These are phyloP conservation scores for Hyperoodon ampullatus DNA, from an alignment of 2,113 vertebrate species.

Conservation along the genomic window DNA sequence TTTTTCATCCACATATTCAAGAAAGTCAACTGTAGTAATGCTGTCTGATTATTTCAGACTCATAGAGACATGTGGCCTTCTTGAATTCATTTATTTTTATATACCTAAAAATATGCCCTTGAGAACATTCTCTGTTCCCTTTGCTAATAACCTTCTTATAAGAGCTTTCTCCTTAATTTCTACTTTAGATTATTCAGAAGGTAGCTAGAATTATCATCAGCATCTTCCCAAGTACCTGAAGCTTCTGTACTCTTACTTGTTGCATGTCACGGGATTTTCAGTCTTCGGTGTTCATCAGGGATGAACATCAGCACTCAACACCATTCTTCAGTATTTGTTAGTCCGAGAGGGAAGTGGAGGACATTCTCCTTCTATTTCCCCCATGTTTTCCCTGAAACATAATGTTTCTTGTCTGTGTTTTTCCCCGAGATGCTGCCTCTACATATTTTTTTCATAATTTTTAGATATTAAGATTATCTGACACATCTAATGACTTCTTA, in stretches of 20 bases:
- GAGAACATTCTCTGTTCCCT: neutral
- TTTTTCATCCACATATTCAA: neutral
- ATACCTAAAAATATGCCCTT: neutral
- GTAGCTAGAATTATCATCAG: neutral
- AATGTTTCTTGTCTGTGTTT: neutral
- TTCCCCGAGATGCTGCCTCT: neutral
- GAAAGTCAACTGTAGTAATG: neutral
- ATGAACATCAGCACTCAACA: neutral
- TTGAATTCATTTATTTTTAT: neutral
- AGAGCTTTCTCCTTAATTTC: neutral
- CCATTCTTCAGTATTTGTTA: neutral
- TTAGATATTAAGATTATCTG: neutral
- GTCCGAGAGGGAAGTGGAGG: fast-evolving
- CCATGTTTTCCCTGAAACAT: neutral
- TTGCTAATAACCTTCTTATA: neutral
- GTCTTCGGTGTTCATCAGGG: neutral
- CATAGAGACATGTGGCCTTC: neutral
- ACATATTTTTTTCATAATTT: neutral
- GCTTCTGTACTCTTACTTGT: neutral
- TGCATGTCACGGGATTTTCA: neutral
- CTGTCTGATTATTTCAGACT: neutral
- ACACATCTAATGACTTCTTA: neutral
- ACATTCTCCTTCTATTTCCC: neutral
- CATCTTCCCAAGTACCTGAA: neutral
- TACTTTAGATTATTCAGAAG: neutral